Percentiles rank a stretch among this genome's conserved stretches.
phyloP scores from a whole-genome alignment of 2,113 vertebrate genomes.

The Martes martes region DNA sequence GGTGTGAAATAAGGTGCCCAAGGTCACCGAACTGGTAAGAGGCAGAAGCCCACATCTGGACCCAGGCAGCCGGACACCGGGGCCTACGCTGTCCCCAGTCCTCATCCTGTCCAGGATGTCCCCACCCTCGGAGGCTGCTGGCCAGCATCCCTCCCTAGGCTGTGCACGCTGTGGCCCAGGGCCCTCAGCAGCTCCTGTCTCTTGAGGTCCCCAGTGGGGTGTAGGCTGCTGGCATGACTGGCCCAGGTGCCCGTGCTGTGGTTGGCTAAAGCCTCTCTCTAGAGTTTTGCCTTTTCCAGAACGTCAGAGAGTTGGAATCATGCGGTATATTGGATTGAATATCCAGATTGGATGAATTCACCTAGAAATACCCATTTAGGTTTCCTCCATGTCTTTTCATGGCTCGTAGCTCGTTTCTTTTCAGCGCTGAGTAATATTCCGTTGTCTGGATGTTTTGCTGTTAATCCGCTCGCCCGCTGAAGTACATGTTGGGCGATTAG shows the following conservation, averaged over 20 bases:
- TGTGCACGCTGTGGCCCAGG: rapidly evolving
- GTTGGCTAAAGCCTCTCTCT: not conserved
- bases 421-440: not conserved
- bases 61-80: not conserved
- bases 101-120: rapidly evolving
- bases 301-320: rapidly evolving
- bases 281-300: not conserved
- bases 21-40: not conserved
- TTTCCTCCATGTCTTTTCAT: not conserved
- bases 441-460: not conserved
- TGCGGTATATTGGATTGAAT: too few species aligned
- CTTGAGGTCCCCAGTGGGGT: rapidly evolving
- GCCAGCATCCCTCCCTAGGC: too few species aligned
- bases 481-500: not conserved
- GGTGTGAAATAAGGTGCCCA: not conserved
- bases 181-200: not conserved
- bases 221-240: not conserved
- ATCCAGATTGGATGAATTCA: not conserved
- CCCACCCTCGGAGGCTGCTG: not conserved
- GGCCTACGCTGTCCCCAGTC: not conserved
- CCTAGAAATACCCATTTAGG: not conserved
- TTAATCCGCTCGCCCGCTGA: too few species aligned
- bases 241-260: rapidly evolving
- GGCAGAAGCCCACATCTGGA: rapidly evolving
- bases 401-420: not conserved